Evolutionary conservation across 2,888 invertebrate species (phyloP).

Genomic region (Ypsolopha sequella): DNA sequence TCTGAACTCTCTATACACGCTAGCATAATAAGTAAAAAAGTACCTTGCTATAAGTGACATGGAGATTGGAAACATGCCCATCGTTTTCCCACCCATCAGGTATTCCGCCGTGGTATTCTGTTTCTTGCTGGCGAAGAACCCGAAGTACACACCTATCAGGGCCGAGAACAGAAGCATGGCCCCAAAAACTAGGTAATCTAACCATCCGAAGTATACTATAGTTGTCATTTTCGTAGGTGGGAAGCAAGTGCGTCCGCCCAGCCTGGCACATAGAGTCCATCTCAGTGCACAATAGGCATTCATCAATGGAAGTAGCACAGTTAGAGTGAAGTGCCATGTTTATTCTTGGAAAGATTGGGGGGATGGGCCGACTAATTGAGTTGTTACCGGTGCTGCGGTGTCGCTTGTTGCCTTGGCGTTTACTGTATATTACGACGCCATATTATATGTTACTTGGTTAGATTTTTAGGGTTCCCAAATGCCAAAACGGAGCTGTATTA

Average conservation of each 20-base stretch:
- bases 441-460: too few species aligned
- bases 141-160: constrained; percentile 78
- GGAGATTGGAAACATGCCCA: constrained; percentile 84
- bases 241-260: constrained; percentile 32
- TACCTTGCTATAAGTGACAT: constrained; percentile 85
- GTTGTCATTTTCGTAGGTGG: not conserved
- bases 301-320: constrained; percentile 37
- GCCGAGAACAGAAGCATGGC: constrained; percentile 75
- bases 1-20: too few species aligned
- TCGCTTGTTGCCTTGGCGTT: constrained; percentile 4
- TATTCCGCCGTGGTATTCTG: constrained; percentile 80
- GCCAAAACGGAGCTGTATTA: too few species aligned
- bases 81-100: constrained; percentile 80
- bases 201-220: constrained; percentile 66
- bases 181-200: constrained; percentile 77
- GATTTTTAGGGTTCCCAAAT: too few species aligned
- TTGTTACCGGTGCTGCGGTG: constrained; percentile 30
- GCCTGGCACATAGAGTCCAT: constrained; percentile 36
- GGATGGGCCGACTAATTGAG: constrained; percentile 47
- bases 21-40: constrained; percentile 9
- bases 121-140: constrained; percentile 76
- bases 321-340: constrained; percentile 42
- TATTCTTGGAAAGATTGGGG: constrained; percentile 53
- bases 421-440: too few species aligned
- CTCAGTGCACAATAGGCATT: constrained; percentile 42